Percentiles rank a stretch among this genome's conserved stretches.
These are phyloP conservation scores for Dinocampus coccinellae DNA, from an alignment of 2,888 invertebrate species.

Conservation along the genomic window DNA sequence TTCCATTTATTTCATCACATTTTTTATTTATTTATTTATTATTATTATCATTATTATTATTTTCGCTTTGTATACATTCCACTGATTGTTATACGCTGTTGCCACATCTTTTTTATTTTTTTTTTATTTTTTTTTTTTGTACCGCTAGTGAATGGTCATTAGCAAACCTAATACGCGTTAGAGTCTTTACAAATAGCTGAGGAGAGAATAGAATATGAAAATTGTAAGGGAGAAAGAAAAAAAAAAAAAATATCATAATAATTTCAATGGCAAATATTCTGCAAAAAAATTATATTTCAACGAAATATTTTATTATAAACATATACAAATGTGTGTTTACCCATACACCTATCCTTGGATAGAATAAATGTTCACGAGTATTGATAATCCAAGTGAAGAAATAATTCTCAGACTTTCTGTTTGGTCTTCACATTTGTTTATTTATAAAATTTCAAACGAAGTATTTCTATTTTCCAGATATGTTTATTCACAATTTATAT, in stretches of 20 bases:
- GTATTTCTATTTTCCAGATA: neutral
- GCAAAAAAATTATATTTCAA: neutral
- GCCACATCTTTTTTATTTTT: neutral
- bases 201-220: neutral
- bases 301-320: neutral
- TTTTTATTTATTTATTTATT: neutral
- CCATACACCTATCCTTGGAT: neutral
- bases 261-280: neutral
- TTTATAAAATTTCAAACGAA: neutral
- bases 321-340: neutral
- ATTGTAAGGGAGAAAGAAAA: neutral
- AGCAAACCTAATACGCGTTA: constrained; percentile 4
- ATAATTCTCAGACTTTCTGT: neutral
- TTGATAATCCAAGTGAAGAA: neutral
- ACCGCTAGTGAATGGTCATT: neutral
- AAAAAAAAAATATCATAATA: neutral
- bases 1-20: neutral
- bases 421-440: neutral
- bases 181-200: constrained; percentile 8
- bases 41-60: neutral
- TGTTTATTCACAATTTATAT: neutral
- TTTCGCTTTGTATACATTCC: constrained; percentile 3
- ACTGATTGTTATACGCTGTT: constrained; percentile 2
- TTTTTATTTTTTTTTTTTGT: no score
- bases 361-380: neutral